These are phyloP conservation scores for Drosophila lini DNA, from an alignment of 1,140 invertebrate species.

Conservation along the genomic window DNA sequence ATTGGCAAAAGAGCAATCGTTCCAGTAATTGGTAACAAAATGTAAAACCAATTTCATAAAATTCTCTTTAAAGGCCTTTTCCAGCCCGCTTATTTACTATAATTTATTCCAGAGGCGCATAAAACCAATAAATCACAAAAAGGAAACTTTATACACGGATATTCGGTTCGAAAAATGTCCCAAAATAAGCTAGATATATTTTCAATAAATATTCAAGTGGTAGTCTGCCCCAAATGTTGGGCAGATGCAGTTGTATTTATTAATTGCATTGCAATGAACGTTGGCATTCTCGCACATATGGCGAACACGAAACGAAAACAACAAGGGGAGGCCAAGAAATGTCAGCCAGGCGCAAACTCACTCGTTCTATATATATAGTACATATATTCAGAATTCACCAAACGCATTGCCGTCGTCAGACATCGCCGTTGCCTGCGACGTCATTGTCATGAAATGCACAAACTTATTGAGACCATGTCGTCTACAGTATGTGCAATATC, in stretches of 20 bases:
- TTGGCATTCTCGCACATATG: conserved; percentile 50
- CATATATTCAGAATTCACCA: conserved; percentile 15
- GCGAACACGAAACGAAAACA: conserved; percentile 13
- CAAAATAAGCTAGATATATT: neutral
- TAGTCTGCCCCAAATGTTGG: conserved; percentile 1
- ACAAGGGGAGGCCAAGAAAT: conserved; percentile 43
- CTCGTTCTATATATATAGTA: conserved; percentile 10
- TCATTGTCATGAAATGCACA: conserved; percentile 71
- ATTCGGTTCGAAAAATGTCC: neutral
- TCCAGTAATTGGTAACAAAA: neutral
- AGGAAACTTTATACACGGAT: neutral
- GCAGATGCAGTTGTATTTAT: conserved; percentile 18
- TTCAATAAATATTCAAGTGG: neutral
- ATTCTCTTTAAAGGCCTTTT: neutral
- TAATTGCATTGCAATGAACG: conserved; percentile 48
- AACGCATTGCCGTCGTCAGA: conserved; percentile 25
- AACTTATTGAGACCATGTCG: conserved; percentile 71
- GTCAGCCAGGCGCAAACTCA: conserved; percentile 18
- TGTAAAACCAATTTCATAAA: neutral
- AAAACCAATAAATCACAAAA: neutral
- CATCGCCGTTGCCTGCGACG: conserved; percentile 25
- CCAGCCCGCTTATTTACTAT: neutral
- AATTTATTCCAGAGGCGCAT: neutral
- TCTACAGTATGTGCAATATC: conserved; percentile 53
- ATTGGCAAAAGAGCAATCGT: neutral